Conservation (phyloP, 2,113 vertebrate genomes). For the Saiga tatarica region DNA sequence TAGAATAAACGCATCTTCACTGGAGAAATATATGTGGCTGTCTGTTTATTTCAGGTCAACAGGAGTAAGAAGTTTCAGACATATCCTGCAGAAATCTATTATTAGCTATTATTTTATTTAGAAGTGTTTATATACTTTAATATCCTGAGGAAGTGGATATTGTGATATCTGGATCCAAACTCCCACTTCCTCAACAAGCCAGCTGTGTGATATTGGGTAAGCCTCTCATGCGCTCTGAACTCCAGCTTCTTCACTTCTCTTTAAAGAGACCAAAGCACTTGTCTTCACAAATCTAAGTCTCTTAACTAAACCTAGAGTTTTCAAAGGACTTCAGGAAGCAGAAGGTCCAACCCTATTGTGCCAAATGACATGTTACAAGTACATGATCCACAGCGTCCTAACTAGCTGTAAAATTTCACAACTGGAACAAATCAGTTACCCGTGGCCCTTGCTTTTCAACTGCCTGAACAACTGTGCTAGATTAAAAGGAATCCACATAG, state of each 20-base stretch:
- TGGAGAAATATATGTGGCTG: background rate
- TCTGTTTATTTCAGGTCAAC: background rate
- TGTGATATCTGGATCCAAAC: background rate
- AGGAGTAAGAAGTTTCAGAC: background rate
- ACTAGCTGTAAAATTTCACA: slow-evolving; percentile 13
- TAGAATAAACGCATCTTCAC: background rate
- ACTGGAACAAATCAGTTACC: background rate
- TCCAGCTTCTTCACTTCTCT: background rate
- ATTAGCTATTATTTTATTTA: too few species aligned
- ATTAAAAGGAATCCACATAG: background rate
- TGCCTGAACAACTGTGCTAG: background rate
- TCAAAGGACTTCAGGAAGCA: background rate
- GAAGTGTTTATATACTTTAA: too few species aligned
- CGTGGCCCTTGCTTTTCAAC: background rate
- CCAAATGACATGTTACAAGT: background rate
- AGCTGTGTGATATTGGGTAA: background rate
- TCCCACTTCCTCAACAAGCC: background rate
- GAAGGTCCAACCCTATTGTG: background rate
- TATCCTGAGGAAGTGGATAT: too few species aligned
- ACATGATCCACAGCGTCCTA: background rate
- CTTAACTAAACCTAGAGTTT: background rate
- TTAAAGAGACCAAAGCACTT: background rate
- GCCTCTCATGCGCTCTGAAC: background rate
- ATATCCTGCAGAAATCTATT: too few species aligned
- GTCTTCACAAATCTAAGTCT: background rate